Evolutionary conservation across 2,113 vertebrate genomes (phyloP).

Genomic region (Puffinus mauretanicus): DNA sequence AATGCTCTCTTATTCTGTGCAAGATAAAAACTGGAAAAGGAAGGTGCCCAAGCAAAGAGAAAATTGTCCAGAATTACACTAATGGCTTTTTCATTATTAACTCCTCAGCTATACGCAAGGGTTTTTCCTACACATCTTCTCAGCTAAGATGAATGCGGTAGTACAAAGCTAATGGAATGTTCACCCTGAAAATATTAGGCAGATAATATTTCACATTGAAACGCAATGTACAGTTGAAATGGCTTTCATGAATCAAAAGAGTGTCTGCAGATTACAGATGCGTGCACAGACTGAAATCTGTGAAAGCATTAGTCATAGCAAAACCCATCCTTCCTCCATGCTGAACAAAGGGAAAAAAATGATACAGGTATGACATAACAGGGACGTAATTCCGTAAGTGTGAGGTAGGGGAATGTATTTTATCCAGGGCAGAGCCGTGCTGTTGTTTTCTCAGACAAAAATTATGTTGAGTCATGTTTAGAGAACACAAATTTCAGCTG

Average conservation of each 20-base stretch:
- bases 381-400: background rate
- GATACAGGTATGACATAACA: background rate
- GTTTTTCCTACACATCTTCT: background rate
- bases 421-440: background rate
- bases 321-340: background rate
- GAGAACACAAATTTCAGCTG: background rate
- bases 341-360: background rate
- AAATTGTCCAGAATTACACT: background rate
- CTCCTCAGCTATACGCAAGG: background rate
- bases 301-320: background rate
- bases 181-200: background rate
- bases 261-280: background rate
- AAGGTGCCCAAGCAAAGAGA: background rate
- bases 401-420: background rate
- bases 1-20: background rate
- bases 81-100: background rate
- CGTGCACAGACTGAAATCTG: background rate
- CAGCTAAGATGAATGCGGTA: background rate
- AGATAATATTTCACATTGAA: background rate
- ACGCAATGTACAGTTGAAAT: background rate
- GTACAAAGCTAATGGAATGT: background rate
- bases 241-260: background rate
- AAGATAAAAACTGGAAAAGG: background rate
- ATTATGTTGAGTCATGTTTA: background rate
- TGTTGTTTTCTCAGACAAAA: background rate